A percentile compares a stretch with the other conserved stretches of the same genome.
Conservation (phyloP, 92 coral and sea anemone genomes). For the Galaxea fascicularis region DNA sequence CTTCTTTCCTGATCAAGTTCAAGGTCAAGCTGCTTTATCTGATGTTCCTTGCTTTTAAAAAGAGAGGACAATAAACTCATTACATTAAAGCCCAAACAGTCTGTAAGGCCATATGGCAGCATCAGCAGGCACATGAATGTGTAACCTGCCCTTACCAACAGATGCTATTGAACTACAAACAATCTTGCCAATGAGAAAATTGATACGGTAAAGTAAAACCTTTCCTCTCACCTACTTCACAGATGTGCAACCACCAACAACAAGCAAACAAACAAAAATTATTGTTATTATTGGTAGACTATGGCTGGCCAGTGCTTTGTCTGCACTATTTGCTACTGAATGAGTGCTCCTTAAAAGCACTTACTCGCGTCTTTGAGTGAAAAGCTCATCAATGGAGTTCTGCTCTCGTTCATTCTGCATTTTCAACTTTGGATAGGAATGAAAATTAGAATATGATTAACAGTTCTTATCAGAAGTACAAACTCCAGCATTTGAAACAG, state of each 20-base stretch:
- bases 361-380: conserved; percentile 93
- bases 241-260: no score
- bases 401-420: conserved; percentile 95
- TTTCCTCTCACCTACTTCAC: no score
- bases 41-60: conserved; percentile 81
- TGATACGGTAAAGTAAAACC: no score
- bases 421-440: conserved; percentile 64
- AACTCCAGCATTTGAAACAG: background rate
- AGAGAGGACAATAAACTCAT: background rate
- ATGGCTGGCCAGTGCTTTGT: no score
- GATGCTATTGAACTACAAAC: no score
- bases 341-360: conserved; percentile 6
- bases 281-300: no score
- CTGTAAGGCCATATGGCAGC: no score
- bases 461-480: background rate
- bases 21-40: conserved; percentile 89
- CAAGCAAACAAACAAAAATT: no score
- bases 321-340: background rate
- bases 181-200: no score
- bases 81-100: no score
- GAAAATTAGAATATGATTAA: background rate
- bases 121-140: no score
- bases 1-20: conserved; percentile 98
- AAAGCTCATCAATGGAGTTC: conserved; percentile 89
- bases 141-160: no score